phyloP scores from a whole-genome alignment of 2,113 vertebrate species.

The Rostratula benghalensis region DNA sequence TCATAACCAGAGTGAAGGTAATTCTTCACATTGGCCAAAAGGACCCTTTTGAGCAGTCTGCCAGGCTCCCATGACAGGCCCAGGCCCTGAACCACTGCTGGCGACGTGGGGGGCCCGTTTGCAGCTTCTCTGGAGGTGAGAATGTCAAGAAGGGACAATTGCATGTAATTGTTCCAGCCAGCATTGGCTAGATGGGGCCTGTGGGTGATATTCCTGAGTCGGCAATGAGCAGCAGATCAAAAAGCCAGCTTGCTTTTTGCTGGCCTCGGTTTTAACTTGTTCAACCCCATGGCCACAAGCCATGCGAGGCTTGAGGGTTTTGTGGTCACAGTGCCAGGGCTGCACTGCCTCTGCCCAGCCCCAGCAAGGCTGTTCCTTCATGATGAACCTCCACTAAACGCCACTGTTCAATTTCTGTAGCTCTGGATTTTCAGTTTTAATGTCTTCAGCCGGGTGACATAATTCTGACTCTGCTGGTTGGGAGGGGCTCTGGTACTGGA shows the following conservation, averaged over 20 bases:
- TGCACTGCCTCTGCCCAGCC: neutral
- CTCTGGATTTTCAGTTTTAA: neutral
- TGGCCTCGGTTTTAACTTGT: neutral
- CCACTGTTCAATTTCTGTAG: neutral
- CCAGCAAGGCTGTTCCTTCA: fast-evolving
- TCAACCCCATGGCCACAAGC: neutral
- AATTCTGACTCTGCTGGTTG: neutral
- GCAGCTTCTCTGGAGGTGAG: neutral
- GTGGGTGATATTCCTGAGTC: neutral
- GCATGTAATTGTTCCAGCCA: neutral
- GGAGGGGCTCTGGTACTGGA: neutral
- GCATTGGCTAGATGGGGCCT: fast-evolving
- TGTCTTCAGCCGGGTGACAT: neutral
- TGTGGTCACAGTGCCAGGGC: neutral
- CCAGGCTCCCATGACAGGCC: neutral
- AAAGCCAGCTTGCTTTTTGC: neutral
- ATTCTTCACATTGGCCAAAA: neutral
- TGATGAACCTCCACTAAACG: fast-evolving
- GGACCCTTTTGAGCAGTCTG: neutral
- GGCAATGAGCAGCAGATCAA: neutral
- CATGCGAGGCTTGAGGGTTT: no score
- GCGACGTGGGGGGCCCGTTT: neutral
- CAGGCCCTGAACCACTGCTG: neutral
- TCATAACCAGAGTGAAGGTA: neutral
- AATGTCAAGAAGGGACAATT: neutral